Base-by-base conservation (phyloP, 2,888 invertebrate genomes). In the Exocentrus adspersus region DNA sequence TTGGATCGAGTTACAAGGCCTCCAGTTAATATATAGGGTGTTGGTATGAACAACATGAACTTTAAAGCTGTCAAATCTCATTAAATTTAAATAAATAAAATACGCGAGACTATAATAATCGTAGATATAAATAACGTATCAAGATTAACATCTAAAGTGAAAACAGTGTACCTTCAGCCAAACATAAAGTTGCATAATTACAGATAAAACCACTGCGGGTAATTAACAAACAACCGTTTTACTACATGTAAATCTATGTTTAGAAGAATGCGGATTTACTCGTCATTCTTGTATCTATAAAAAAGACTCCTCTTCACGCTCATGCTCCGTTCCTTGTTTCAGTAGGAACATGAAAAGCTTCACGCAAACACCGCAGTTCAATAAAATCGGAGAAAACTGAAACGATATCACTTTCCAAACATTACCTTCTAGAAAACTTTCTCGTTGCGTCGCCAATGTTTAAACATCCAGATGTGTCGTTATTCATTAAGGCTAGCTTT, bases 321-420 rank as follows among this genome's bases (percentile, higher is more conserved):
- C 32, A 32, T n/a, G n/a, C n/a, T n/a, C 32, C 32, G 6, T 5
- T 32, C 2, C 14, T 9, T 37, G 14, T 37, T 37, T 37, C 5
- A n/a, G 12, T 37, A 12, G 12, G 5, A 5, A 37, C 37, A 37
- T 37, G 37, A 37, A 37, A 24, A 37, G 14, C 37, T 37, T 1
- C 10, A 37, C 3, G 14, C 1, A 48, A 48, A 24, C 1, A 20
- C 9, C 17, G 17, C 20, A 2, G 21, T 3, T 24, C 24, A 9
- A 48, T 20, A 14, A 48, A 19, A 21, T 17, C 16, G 20, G 41
- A 41, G 53, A 42, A 54, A 54, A 43, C 21, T 12, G 42, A 54
- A 43, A 28, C 37, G 12, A 12, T 14, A 43, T 54, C 54, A 54
- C 54, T 54, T 54, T 54, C 54, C 19, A 54, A 54, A 24, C 54